Evolutionary conservation across 2,113 vertebrate genomes (phyloP).

Genomic region (Accipiter virgatus): DNA sequence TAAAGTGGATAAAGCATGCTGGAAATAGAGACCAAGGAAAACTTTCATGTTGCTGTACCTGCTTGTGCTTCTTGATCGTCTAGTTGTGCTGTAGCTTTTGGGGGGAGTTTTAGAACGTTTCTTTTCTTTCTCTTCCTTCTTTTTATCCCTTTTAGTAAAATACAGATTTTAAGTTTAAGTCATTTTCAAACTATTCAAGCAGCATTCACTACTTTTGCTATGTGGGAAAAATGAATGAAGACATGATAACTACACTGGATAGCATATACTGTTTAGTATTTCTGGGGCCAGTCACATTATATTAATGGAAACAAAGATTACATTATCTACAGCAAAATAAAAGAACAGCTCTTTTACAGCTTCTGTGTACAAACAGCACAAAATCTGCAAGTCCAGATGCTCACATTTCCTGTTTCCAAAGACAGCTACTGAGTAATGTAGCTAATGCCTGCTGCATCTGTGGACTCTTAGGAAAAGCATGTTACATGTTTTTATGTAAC

Average conservation of each 20-base stretch:
- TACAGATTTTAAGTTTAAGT: neutral
- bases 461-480: neutral
- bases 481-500: too few relatives aligned
- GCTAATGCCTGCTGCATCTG: neutral
- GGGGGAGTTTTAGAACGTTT: constrained; percentile 98
- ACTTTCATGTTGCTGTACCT: constrained; percentile 70
- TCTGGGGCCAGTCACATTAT: neutral
- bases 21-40: neutral
- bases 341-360: neutral
- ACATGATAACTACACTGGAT: neutral
- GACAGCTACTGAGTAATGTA: neutral
- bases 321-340: neutral
- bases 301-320: neutral
- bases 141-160: constrained; percentile 84
- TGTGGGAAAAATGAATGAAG: fast-evolving
- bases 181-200: neutral
- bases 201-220: neutral
- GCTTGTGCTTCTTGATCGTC: constrained; percentile 90
- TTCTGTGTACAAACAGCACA: neutral
- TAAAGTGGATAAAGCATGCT: neutral
- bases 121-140: constrained; percentile 95
- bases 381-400: neutral
- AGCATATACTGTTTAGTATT: fast-evolving
- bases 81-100: constrained; percentile 96
- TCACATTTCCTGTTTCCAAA: neutral